Evolutionary conservation across 2,888 invertebrate genomes (phyloP), one percentile per base, ranked within the genome.

Genomic region (Limulus polyphemus): DNA sequence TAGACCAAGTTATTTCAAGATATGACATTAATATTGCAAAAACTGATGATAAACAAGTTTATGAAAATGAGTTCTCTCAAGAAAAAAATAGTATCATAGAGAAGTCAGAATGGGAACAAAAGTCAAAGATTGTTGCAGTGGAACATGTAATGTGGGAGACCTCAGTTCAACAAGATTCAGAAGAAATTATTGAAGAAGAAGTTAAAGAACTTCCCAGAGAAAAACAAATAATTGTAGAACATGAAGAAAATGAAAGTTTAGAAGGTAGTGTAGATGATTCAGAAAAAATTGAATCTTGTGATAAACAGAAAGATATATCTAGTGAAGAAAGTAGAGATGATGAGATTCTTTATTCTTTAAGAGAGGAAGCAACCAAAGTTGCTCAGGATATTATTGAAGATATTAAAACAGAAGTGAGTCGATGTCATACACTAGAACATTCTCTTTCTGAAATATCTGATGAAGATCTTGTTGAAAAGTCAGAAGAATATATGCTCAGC

Each of bases 321-420:
- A 4, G 17, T 4, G 10, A 47, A 50, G 47, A 17, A 2, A 17
- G 49, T 16, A 32, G 49, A 46, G 46, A 32, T 48, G 4, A 13
- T 12, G 13, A 17, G 32, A 14, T 46, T 10, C 56, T 16, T 12
- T 57, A 50, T 13, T 17, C 61, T 10, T 32, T 54, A 16, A 61
- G 56, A 50, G 78, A 78, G 58, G 80, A 81, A 70, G 81, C 80
- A 0, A 75, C 78, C 71, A 73, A 75, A 62, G 77, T 80, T 50
- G 81, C 81, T 2, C 75, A 78, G 65, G 77, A 79, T 67, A 72
- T 81, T 58, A 75, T 82, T 2, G 78, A 78, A 61, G 80, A 81
- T 70, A 81, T 81, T 64, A 81, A 82, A 72, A 74, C 73, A 4
- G 81, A 81, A 73, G 78, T 81, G n/a, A 76, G 58, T 11, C 62